Base-by-base conservation (phyloP, 2,797 vertebrate genomes). In the Xenentodon cancila region DNA sequence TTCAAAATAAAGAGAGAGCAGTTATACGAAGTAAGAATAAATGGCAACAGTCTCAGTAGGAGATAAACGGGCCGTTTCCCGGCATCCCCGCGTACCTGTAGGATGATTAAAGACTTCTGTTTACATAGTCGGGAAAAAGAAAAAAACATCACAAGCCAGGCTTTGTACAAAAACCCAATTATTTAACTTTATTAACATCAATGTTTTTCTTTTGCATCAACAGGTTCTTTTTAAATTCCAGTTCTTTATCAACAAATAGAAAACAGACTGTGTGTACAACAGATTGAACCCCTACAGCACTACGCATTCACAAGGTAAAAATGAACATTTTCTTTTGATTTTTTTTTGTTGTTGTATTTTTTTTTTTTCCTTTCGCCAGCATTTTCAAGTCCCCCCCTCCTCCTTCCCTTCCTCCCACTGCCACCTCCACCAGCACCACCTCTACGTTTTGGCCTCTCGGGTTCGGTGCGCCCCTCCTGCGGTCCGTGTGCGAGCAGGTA, bases 151-250 rank as follows among this genome's bases (percentile, higher is more conserved):
- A 82, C 71, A 73, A 75, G 74, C 58, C 60, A 53, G 67, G 67
- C 78, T 86, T 93, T 95, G 85, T 98, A 97, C 93, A 95, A 97
- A 97, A 98, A 86, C 95, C 94, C 89, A 95, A 96, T 97, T 96
- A 96, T 96, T 96, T 95, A 97, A 97, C 96, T 98, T 98, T 98
- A 98, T 97, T 97, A 96, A 96, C 96, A 97, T 97, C 93, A 94
- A 98, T 92, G 95, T 88, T 90, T 91, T 89, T 87, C 68, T 79
- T 90, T 91, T 84, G 86, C 83, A 86, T 86, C 81, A 86, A 88
- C 84, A 92, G 79, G 69, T 89, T 90, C 94, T 88, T 92, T 90
- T 91, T 93, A 91, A 94, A 94, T 92, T 91, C 85, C 87, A 87
- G 88, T 92, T 93, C 93, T 94, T 96, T 95, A 95, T 97, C 94